These are phyloP conservation scores for Tupaia chinensis DNA, from an alignment of 2,113 vertebrate genomes.

Conservation along the genomic window DNA sequence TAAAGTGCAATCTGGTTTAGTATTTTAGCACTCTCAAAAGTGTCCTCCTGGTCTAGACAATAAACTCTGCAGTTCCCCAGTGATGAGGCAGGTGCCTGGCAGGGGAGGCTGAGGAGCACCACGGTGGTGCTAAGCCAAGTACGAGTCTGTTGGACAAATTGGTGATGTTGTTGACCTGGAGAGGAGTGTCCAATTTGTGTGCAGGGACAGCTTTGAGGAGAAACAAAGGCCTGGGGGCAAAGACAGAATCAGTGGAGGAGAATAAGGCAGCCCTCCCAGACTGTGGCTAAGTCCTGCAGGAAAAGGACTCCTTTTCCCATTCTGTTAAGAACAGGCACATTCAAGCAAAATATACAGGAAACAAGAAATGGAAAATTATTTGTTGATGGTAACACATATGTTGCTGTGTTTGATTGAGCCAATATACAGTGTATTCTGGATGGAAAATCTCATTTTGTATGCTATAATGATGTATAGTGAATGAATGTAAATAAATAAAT, in stretches of 20 bases:
- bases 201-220: background rate
- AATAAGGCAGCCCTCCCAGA: background rate
- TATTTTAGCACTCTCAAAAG: slow-evolving; percentile 69
- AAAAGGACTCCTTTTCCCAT: background rate
- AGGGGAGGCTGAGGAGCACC: background rate
- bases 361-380: no score
- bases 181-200: background rate
- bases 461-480: no score
- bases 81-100: slow-evolving; percentile 75
- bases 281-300: no score
- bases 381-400: no score
- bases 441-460: no score
- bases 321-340: background rate
- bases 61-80: slow-evolving; percentile 57
- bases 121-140: slow-evolving; percentile 55
- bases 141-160: slow-evolving; percentile 27
- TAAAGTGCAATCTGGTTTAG: slow-evolving; percentile 76
- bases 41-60: slow-evolving; percentile 64
- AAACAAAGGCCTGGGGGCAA: background rate
- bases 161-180: background rate
- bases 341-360: no score
- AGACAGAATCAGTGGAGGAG: background rate
- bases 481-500: no score
- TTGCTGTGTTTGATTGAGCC: no score
- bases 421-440: no score